Evolutionary conservation across 2,888 invertebrate species (phyloP), one percentile per base, ranked within the genome.

Genomic region (Cheilosia urbana): DNA sequence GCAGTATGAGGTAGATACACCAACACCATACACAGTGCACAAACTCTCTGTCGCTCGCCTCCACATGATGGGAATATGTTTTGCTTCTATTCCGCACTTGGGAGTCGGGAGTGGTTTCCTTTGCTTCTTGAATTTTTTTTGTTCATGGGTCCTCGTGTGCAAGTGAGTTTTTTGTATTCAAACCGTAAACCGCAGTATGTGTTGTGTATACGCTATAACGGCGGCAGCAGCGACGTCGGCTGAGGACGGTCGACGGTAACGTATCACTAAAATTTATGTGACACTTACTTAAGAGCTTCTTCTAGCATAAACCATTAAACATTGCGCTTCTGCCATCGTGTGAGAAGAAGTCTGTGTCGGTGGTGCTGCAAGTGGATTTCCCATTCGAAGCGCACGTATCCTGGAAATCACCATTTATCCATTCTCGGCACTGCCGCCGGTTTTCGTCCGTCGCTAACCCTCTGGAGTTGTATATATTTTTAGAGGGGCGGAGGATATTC

Each of bases 261-360:
- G 81, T 87, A 87, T 88, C 88, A 87, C 81, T 84, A 81, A 87
- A 88, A 88, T 88, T 88, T 88, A 88, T 88, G 88, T 88, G 88
- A 88, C 88, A 88, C 88, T 88, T 88, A 88, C 88, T 88, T 88
- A 88, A 87, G 84, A 88, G 88, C 80, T 88, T 88, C 87, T 84
- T 88, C 87, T 83, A 88, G 78, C 87, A 87, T 88, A 88, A 88
- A 87, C 88, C 87, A 88, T 88, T 88, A 88, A 88, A 87, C 71
- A 87, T 87, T 88, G 87, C 87, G 83, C 83, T 85, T 87, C 77
- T 84, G 72, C 80, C 66, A 72, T 77, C 55, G 51, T 58, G 34
- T 47, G 21, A 17, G n/a, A 45, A 5, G 60, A 24, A 11, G 37
- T 49, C 69, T 47, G 34, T 80, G 51, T 34, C 37, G 42, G 21